A percentile compares a stretch with the other conserved stretches of the same genome.
Evolutionary conservation across 2,797 vertebrate genomes (phyloP).

Genomic region (Argentina silus): DNA sequence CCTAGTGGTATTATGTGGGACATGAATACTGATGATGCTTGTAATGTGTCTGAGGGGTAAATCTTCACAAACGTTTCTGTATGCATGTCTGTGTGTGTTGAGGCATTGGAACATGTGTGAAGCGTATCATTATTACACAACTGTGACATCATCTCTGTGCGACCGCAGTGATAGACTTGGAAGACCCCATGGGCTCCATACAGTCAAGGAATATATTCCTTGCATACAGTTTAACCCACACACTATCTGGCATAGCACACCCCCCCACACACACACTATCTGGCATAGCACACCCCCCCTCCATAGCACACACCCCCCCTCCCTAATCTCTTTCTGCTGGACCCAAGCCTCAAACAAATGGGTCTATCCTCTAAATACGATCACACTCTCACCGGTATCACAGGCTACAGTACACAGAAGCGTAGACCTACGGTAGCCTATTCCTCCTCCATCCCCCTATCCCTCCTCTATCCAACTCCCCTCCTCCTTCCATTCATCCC

Average conservation of each 20-base stretch:
- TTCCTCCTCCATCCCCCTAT: constrained; percentile 26
- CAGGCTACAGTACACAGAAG: too few relatives aligned
- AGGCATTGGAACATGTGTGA: too few relatives aligned
- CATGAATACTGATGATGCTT: too few relatives aligned
- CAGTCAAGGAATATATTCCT: constrained; percentile 46
- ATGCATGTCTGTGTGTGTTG: constrained; percentile 34
- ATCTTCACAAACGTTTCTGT: neutral
- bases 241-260: constrained; percentile 73
- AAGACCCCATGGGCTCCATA: constrained; percentile 66
- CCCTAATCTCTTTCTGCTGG: constrained; percentile 72
- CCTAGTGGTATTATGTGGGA: too few relatives aligned
- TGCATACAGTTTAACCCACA: constrained; percentile 75
- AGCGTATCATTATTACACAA: neutral
- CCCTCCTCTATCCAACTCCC: neutral
- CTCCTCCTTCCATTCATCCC: constrained; percentile 42
- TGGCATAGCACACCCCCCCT: constrained; percentile 74
- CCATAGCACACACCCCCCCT: constrained; percentile 76
- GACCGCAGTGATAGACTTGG: constrained; percentile 65
- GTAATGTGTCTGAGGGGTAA: too few relatives aligned
- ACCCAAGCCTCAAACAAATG: constrained; percentile 69
- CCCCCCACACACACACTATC: constrained; percentile 74
- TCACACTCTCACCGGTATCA: too few relatives aligned
- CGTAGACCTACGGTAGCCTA: too few relatives aligned
- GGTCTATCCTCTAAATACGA: constrained; percentile 1
- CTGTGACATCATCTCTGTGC: constrained; percentile 70